A percentile compares a stretch with the other conserved stretches of the same genome.
phyloP scores from a whole-genome alignment of 2,113 vertebrate species.

The Macroglossus sobrinus region DNA sequence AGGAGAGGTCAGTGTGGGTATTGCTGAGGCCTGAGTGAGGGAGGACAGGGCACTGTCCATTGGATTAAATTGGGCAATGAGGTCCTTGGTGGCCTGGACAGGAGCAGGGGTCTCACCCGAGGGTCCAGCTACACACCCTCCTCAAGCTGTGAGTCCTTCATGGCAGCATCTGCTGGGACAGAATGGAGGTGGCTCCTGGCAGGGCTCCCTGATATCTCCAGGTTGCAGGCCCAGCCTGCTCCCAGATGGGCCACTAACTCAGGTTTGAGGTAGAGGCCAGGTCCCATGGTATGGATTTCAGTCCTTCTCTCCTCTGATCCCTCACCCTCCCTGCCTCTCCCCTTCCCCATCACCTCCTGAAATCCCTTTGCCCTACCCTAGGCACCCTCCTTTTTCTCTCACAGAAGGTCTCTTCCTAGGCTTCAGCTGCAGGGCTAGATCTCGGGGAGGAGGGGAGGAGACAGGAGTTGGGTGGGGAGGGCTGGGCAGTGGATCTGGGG shows the following conservation, averaged over 20 bases:
- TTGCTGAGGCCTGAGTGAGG: accelerated
- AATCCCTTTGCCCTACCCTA: too few relatives aligned
- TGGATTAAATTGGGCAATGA: too few relatives aligned
- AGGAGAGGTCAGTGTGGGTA: accelerated
- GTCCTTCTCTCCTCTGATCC: not conserved
- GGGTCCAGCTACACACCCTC: not conserved
- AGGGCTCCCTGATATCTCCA: not conserved
- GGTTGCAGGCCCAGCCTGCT: accelerated
- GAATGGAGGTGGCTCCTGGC: not conserved
- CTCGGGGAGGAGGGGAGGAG: not conserved
- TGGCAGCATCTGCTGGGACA: not conserved
- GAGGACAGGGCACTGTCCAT: accelerated
- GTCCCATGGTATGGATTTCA: not conserved
- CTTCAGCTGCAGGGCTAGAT: accelerated
- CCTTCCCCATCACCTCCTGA: not conserved
- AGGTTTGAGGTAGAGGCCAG: accelerated
- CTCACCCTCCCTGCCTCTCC: accelerated
- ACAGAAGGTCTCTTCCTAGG: not conserved
- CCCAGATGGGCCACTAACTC: not conserved
- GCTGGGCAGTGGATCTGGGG: too few relatives aligned
- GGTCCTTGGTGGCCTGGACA: accelerated
- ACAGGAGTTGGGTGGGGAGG: not conserved
- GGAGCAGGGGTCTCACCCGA: not conserved
- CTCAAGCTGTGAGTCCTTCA: not conserved
- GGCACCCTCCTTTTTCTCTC: not conserved